Conservation (phyloP, 1,140 invertebrate genomes). For the Caenorhabditis inopinata region DNA sequence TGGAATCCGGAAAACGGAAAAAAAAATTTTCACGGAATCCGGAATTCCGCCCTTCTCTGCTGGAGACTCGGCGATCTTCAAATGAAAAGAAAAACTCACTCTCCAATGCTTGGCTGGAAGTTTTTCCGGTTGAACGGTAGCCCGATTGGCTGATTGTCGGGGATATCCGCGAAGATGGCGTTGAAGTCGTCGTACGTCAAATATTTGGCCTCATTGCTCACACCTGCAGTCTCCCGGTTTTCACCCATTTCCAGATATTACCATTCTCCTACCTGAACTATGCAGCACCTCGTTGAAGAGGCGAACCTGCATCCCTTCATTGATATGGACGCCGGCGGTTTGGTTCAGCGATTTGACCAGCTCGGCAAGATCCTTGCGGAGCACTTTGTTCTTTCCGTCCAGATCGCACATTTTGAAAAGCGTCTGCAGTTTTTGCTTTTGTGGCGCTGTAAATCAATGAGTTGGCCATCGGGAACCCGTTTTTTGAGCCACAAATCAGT, state of each 20-base stretch:
- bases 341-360: constrained; percentile 71
- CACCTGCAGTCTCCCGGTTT: constrained; percentile 42
- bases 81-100: constrained; percentile 68
- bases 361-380: constrained; percentile 87
- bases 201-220: constrained; percentile 81
- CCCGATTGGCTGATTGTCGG: constrained; percentile 56
- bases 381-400: constrained; percentile 89
- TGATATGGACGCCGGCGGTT: constrained; percentile 65
- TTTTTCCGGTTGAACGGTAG: constrained; percentile 59
- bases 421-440: constrained; percentile 91
- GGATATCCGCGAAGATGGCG: constrained; percentile 73
- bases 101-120: constrained; percentile 73
- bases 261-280: constrained; percentile 80
- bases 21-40: no score
- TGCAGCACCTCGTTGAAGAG: constrained; percentile 91
- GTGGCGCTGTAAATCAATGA: constrained; percentile 77
- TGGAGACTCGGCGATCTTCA: no score
- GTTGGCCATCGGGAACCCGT: neutral
- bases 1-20: no score
- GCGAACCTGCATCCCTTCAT: constrained; percentile 77
- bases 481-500: no score
- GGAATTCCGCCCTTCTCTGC: no score
- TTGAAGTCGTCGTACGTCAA: constrained; percentile 93
- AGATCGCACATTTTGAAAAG: constrained; percentile 99
- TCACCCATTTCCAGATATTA: no score